Conservation (phyloP, 2,113 vertebrate species). For the Thomomys bottae region DNA sequence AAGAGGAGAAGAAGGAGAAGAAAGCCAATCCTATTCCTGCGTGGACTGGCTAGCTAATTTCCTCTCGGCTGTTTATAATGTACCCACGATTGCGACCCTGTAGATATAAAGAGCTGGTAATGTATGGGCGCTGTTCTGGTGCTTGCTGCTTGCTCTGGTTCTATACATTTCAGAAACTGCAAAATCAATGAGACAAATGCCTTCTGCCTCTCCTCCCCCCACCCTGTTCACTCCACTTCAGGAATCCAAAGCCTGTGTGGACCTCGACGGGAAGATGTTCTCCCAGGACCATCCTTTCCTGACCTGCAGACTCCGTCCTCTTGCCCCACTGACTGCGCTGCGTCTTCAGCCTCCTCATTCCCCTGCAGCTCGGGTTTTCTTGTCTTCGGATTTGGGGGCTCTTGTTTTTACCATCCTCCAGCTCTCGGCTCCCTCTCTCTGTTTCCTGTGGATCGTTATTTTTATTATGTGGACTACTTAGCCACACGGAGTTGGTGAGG, state of each 20-base stretch:
- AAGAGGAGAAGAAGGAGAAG: too few species aligned
- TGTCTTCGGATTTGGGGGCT: too few species aligned
- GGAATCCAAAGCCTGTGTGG: conserved; percentile 31
- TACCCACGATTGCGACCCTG: conserved; percentile 62
- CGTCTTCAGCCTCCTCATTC: not conserved
- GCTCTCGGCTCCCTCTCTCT: not conserved
- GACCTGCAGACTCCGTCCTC: not conserved
- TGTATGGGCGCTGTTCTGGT: conserved; percentile 76
- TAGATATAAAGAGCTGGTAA: conserved; percentile 79
- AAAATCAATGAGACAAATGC: conserved; percentile 76
- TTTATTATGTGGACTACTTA: too few species aligned
- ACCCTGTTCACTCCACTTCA: not conserved
- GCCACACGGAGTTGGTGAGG: not conserved
- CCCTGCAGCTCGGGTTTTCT: not conserved
- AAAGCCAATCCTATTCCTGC: conserved; percentile 64
- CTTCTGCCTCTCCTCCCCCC: conserved; percentile 27
- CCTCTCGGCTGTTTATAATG: conserved; percentile 67
- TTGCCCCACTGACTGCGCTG: not conserved
- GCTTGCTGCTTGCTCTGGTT: conserved; percentile 70
- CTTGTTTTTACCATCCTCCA: not conserved
- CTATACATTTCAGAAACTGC: conserved; percentile 77
- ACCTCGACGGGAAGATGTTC: not conserved
- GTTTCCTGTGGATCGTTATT: too few species aligned
- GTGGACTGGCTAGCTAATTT: conserved; percentile 71
- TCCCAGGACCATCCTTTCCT: not conserved